Evolutionary conservation across 1,140 invertebrate genomes (phyloP).

Genomic region (Eriocheir sinensis): DNA sequence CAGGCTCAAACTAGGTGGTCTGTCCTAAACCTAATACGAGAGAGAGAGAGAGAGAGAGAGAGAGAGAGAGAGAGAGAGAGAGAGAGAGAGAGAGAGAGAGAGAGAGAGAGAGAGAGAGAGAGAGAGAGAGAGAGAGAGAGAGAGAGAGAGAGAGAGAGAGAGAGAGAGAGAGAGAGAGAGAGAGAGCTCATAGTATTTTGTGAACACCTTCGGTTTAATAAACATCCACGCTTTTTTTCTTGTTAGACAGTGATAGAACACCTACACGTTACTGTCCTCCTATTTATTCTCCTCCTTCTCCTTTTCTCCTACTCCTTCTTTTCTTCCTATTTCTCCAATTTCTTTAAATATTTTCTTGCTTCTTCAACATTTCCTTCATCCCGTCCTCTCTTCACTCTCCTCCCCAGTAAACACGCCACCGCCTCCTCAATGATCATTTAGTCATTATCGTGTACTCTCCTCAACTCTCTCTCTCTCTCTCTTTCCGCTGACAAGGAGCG

Average conservation of each 20-base stretch:
- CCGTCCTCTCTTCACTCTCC: not conserved
- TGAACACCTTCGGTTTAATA: too few species aligned
- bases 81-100: not conserved
- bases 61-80: constrained; percentile 42
- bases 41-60: not conserved
- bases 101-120: not conserved
- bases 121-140: not conserved
- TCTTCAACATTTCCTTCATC: too few species aligned
- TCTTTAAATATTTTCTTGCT: not conserved
- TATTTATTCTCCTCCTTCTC: not conserved
- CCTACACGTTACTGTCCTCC: too few species aligned
- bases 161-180: not conserved
- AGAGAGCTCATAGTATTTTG: too few species aligned
- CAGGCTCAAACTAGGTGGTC: too few species aligned
- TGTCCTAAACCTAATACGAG: too few species aligned
- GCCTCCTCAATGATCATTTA: not conserved
- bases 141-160: too few species aligned
- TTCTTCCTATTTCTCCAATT: not conserved
- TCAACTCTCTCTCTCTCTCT: not conserved
- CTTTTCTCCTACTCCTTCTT: not conserved
- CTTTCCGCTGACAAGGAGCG: too few species aligned
- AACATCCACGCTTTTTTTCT: too few species aligned
- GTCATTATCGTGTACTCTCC: not conserved
- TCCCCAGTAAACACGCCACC: not conserved
- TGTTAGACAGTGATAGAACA: too few species aligned